These are phyloP conservation scores for Mactromeris polynyma DNA, from an alignment of 2,888 invertebrate species.

Conservation along the genomic window DNA sequence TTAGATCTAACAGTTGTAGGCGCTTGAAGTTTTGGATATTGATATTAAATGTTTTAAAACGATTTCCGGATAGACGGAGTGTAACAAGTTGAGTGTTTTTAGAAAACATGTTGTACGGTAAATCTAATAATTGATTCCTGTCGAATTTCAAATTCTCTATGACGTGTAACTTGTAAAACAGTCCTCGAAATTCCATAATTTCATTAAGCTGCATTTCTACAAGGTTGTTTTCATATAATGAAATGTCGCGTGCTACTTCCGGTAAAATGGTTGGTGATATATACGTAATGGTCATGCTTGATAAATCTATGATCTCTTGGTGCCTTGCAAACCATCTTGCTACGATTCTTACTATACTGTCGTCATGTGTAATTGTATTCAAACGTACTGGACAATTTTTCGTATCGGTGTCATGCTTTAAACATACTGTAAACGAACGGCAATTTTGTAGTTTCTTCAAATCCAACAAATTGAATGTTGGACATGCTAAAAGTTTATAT, in stretches of 20 bases:
- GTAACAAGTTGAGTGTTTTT: neutral
- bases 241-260: neutral
- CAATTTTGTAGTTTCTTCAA: neutral
- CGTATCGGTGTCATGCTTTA: neutral
- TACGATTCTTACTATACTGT: neutral
- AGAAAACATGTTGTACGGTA: neutral
- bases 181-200: neutral
- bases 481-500: neutral
- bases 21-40: neutral
- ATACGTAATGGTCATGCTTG: neutral
- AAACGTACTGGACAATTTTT: neutral
- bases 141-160: neutral
- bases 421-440: neutral
- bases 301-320: neutral
- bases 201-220: constrained; percentile 9
- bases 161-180: neutral
- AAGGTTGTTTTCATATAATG: constrained; percentile 28
- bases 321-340: neutral
- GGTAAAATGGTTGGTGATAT: neutral
- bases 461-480: neutral
- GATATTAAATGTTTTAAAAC: neutral
- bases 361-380: neutral
- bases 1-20: constrained; percentile 1
- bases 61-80: neutral
- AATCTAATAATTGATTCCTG: neutral